These are phyloP conservation scores for Ophion obscuratus DNA, from an alignment of 2,888 invertebrate species.

Conservation along the genomic window DNA sequence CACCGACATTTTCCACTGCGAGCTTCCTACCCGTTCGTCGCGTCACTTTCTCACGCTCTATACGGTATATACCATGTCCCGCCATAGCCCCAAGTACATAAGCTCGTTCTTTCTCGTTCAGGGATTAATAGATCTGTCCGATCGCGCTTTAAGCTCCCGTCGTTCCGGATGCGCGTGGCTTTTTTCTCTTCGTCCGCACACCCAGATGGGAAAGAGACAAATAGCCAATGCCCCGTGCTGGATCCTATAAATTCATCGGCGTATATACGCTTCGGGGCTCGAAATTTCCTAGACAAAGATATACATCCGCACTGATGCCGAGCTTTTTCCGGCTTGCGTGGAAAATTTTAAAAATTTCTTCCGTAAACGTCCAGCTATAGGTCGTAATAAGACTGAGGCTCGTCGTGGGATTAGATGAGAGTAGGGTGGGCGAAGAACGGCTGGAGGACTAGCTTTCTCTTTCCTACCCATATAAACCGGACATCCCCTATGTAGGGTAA, in stretches of 20 bases:
- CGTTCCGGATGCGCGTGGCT: slow-evolving; percentile 27
- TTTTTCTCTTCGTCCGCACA: slow-evolving; percentile 1
- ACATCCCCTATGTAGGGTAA: no score
- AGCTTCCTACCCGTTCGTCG: slow-evolving; percentile 22
- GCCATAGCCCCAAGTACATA: slow-evolving; percentile 18
- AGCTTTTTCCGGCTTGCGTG: slow-evolving; percentile 2
- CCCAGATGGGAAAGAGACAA: slow-evolving; percentile 44
- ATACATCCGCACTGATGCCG: slow-evolving; percentile 21
- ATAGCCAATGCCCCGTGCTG: slow-evolving; percentile 45
- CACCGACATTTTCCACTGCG: slow-evolving; percentile 26
- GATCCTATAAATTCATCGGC: slow-evolving; percentile 59
- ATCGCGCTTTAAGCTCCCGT: slow-evolving; percentile 45
- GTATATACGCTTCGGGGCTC: neutral
- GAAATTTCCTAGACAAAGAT: slow-evolving; percentile 22
- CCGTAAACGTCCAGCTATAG: neutral
- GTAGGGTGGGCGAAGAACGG: no score
- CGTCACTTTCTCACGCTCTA: slow-evolving; percentile 27
- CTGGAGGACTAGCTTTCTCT: no score
- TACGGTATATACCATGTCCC: neutral
- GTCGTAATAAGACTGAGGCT: no score
- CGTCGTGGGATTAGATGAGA: no score
- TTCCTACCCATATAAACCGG: no score
- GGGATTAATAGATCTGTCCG: slow-evolving; percentile 60
- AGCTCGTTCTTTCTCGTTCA: slow-evolving; percentile 47
- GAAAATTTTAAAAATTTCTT: neutral